Percentiles rank a stretch among this genome's conserved stretches.
phyloP scores from a whole-genome alignment of 2,113 vertebrate species.

The Lasiurus cinereus region DNA sequence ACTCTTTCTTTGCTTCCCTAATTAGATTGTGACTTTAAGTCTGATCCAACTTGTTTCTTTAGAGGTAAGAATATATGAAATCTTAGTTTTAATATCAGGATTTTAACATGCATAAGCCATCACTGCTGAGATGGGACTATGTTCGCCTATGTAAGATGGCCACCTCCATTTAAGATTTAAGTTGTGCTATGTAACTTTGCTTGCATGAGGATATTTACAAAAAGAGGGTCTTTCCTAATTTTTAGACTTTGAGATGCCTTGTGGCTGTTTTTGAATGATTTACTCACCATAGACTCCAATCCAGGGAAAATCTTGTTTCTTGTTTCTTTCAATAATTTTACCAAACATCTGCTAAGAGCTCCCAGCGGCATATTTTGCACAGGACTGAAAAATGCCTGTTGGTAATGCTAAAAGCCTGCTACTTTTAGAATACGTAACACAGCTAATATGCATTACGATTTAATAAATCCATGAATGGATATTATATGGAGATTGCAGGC shows the following conservation, averaged over 20 bases:
- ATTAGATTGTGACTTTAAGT: neutral
- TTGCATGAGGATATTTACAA: slow-evolving; percentile 26
- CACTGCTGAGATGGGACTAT: neutral
- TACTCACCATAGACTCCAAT: slow-evolving; percentile 65
- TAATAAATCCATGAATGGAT: slow-evolving; percentile 75
- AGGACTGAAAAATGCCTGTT: slow-evolving; percentile 74
- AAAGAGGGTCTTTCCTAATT: slow-evolving; percentile 40
- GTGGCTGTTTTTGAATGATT: slow-evolving; percentile 67
- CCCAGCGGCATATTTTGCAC: slow-evolving; percentile 67
- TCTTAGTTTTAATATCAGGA: neutral
- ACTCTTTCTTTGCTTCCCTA: neutral
- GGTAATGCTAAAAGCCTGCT: slow-evolving; percentile 71
- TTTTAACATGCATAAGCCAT: neutral
- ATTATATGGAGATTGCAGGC: slow-evolving; percentile 62
- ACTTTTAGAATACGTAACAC: slow-evolving; percentile 58
- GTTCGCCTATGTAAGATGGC: neutral
- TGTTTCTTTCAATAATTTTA: slow-evolving; percentile 79
- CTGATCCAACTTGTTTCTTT: neutral
- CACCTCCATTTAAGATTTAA: slow-evolving; percentile 24
- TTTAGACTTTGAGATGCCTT: slow-evolving; percentile 68
- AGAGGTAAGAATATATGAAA: neutral
- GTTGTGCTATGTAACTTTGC: neutral
- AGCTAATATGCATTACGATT: slow-evolving; percentile 68
- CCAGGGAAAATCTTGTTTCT: slow-evolving; percentile 53
- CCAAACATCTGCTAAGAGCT: slow-evolving; percentile 79